Base-by-base conservation (phyloP, 2,797 vertebrate genomes). In the Sebastes hopkinsi region DNA sequence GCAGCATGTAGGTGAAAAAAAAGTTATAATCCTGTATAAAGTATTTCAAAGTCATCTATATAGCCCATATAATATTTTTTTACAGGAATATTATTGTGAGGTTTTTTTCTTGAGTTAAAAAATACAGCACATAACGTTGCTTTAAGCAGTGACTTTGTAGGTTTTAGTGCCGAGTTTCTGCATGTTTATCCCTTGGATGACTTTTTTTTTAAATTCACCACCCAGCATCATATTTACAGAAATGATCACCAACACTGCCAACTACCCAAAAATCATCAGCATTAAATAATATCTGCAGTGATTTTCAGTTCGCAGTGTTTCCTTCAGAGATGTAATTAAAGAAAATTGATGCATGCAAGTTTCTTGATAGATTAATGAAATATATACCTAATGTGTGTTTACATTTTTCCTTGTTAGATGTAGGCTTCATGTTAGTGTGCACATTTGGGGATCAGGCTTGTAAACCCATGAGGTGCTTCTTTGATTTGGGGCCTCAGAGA, bases 401-500 rank as follows among this genome's bases (percentile, higher is more conserved):
- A 4, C 22, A 8, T 16, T 32, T 59, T n/a, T 60, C 2, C 23
- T 8, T 8, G 18, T 72, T 60, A 20, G 52, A 70, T 67, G 67
- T 9, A 79, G 75, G 42, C 67, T 68, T 62, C 29, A 22, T 72
- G 66, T 80, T 62, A 74, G 60, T 79, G 72, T 81, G 60, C 80
- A 70, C 80, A 82, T 82, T 61, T 77, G 58, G 56, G 78, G 77
- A 77, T 80, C 75, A 72, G 83, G 50, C 80, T 4, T 83, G 77
- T 84, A 77, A 78, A 82, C 70, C 77, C 89, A 90, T 79, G 87
- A 67, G 82, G 91, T 67, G 88, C 60, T 83, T 46, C 82, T 88
- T 79, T 94, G 88, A 94, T 92, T 90, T 80, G 80, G 85, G 77
- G 89, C 83, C 89, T 86, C 84, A 81, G 70, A 94, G 88, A 94